These are phyloP conservation scores for Dendrolimus punctatus DNA, from an alignment of 1,140 invertebrate genomes.

Conservation along the genomic window DNA sequence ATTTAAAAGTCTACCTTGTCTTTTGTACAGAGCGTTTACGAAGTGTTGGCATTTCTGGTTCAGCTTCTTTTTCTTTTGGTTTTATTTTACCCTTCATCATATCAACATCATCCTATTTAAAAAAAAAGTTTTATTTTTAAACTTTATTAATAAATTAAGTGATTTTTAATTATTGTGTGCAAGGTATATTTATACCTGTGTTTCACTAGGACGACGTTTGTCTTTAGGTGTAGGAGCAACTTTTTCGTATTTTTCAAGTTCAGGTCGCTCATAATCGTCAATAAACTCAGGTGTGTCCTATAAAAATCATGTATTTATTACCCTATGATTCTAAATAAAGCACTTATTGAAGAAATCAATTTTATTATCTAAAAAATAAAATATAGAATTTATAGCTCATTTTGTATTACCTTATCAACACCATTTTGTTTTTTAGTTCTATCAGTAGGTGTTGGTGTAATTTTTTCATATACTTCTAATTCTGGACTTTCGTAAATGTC, in stretches of 20 bases:
- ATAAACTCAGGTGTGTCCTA: constrained; percentile 32
- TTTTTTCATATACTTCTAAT: constrained; percentile 66
- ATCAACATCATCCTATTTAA: constrained; percentile 55
- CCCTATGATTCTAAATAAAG: constrained; percentile 2
- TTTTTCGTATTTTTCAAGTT: constrained; percentile 69
- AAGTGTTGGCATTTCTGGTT: constrained; percentile 50
- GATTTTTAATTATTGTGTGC: constrained; percentile 5
- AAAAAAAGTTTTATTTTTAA: constrained; percentile 17
- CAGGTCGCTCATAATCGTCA: constrained; percentile 55
- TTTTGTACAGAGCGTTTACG: constrained; percentile 50
- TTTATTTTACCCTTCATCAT: constrained; percentile 64
- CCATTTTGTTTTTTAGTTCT: constrained; percentile 47
- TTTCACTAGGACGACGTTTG: constrained; percentile 56
- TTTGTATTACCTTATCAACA: constrained; percentile 27
- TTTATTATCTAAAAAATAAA: not conserved
- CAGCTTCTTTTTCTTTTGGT: constrained; percentile 55
- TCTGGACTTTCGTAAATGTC: constrained; percentile 70
- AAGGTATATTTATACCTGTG: constrained; percentile 36
- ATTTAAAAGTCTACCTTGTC: constrained; percentile 45
- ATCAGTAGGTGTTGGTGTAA: constrained; percentile 44
- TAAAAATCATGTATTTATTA: constrained; percentile 13
- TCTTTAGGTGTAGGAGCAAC: constrained; percentile 55
- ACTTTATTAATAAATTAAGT: not conserved
- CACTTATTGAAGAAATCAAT: constrained; percentile 1
- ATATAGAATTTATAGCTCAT: constrained; percentile 2